phyloP scores from a whole-genome alignment of 2,888 invertebrate species.

The Slavum lentiscoides region DNA sequence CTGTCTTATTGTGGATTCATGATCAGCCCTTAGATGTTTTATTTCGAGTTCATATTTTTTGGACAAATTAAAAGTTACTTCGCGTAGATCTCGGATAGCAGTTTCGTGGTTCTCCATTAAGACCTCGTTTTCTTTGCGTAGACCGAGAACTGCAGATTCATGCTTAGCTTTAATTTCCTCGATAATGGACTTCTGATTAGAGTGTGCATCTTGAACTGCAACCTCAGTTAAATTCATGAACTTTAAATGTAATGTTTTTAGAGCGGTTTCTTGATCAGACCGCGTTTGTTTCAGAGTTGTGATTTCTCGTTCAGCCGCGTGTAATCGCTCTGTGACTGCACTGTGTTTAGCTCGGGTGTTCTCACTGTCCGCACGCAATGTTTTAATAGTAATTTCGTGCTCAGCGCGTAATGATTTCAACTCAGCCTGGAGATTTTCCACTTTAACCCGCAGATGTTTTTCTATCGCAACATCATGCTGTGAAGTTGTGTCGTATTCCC shows the following conservation, averaged over 20 bases:
- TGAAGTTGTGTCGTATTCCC: too few relatives aligned
- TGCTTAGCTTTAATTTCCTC: background rate
- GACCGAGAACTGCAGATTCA: background rate
- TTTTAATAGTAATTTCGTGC: background rate
- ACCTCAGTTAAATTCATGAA: background rate
- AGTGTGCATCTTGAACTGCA: background rate
- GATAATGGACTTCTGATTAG: background rate
- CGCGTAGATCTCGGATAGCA: background rate
- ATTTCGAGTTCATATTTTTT: background rate
- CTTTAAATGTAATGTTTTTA: background rate
- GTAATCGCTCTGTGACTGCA: background rate
- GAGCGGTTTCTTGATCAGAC: background rate
- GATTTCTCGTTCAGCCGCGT: background rate
- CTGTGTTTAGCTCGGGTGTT: background rate
- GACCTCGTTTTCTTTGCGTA: background rate
- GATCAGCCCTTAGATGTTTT: background rate
- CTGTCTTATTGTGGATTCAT: background rate
- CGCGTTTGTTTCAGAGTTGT: background rate
- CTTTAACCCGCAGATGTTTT: too few relatives aligned
- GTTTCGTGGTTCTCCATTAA: background rate
- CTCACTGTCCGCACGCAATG: background rate
- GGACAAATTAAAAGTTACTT: background rate
- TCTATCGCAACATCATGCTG: too few relatives aligned
- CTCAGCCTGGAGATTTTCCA: too few relatives aligned
- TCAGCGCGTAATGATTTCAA: background rate